phyloP scores from a whole-genome alignment of 2,113 vertebrate genomes.

The Sylvicapra grimmia region DNA sequence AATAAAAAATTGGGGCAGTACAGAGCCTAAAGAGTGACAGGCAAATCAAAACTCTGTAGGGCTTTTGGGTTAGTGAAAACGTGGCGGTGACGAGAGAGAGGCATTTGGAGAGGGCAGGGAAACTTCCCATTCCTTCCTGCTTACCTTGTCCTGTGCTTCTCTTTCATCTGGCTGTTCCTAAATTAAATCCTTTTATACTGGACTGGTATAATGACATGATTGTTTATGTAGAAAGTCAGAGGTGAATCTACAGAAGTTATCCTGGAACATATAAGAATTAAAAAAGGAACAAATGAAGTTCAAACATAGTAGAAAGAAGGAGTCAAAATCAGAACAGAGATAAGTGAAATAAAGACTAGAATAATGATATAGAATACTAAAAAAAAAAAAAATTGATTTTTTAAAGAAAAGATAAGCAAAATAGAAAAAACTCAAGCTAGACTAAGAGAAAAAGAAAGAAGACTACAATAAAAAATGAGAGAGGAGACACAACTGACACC shows the following conservation, averaged over 20 bases:
- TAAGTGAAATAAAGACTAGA: background rate
- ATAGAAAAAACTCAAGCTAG: background rate
- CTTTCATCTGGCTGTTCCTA: background rate
- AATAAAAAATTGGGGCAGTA: background rate
- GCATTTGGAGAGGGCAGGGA: background rate
- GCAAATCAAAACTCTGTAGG: background rate
- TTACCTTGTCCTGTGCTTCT: background rate
- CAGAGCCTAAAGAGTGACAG: background rate
- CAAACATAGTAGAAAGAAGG: background rate
- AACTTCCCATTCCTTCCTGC: fast-evolving
- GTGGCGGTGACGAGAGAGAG: fast-evolving
- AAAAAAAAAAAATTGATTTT: background rate
- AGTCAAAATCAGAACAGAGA: background rate
- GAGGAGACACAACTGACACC: background rate
- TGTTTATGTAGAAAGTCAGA: background rate
- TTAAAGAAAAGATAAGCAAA: background rate
- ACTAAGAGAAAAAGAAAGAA: background rate
- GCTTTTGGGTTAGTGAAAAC: background rate
- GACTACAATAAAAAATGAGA: background rate
- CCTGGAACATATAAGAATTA: background rate
- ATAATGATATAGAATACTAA: background rate
- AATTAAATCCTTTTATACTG: background rate
- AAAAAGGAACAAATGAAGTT: background rate
- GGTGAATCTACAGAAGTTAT: background rate
- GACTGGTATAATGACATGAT: background rate